Evolutionary conservation across 1,140 invertebrate genomes (phyloP), one percentile per base, ranked within the genome.

Genomic region (Diploscapter pachys): DNA sequence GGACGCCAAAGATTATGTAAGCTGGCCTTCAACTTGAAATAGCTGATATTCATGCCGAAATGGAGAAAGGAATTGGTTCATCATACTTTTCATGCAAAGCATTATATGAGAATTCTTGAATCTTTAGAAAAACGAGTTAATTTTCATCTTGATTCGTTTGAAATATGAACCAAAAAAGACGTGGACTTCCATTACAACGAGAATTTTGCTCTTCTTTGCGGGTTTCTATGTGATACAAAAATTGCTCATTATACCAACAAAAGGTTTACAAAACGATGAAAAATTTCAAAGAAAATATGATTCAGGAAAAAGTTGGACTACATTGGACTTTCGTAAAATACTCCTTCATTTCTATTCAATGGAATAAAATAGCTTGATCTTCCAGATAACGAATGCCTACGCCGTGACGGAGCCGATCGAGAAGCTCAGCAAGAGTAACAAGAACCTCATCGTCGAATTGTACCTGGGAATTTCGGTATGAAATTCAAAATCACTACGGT

Each of bases 391-490:
- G 8, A 8, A 5, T 54, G 69, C 69, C 8, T 9, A 5, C 48
- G 56, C 53, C 8, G 8, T 61, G 57, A 71, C 53, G 69, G 69
- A 68, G 59, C 69, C 69, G 9, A 9, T 71, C 69, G 5, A 6
- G 55, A 66, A 61, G 11, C 9, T 67, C 55, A 65, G 51, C 54
- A 62, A 68, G 56, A 69, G 71, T 3, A 63, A 49, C 8, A 63
- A 61, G 48, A 63, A 75, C 13, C 70, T 52, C n/a, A 61, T 75
- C 52, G 68, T 75, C 50, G 74, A 75, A 57, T 56, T 71, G 59
- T 75, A 75, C 54, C 74, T 75, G 49, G 74, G 67, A 5, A 63
- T 71, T 11, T 67, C 63, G n/a, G 71, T 72, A 48, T 55, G 55
- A 9, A 8, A 5, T 31, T 71, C 31, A 61, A 5, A n/a, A 64